These are phyloP conservation scores for Diplolepis rosae DNA, from an alignment of 2,888 invertebrate species.

Conservation along the genomic window DNA sequence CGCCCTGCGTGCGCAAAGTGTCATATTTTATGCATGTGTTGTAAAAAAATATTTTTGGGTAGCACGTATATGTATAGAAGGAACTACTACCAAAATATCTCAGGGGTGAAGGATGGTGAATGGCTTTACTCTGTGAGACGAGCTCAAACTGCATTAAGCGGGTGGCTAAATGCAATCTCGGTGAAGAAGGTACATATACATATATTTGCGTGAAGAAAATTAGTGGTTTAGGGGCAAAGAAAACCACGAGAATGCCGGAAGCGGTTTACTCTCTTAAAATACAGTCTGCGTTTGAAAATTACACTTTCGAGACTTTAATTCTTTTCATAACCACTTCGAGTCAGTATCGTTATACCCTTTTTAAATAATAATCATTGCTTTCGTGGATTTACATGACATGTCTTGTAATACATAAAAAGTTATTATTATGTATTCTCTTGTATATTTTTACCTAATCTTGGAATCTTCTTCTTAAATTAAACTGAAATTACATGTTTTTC, in stretches of 20 bases:
- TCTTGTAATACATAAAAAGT: no score
- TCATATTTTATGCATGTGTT: no score
- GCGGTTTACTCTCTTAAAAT: neutral
- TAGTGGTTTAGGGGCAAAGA: slow-evolving; percentile 11
- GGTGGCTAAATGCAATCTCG: slow-evolving; percentile 25
- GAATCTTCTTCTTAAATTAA: no score
- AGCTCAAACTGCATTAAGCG: slow-evolving; percentile 17
- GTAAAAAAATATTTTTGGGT: neutral
- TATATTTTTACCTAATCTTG: no score
- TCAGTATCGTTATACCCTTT: slow-evolving; percentile 13
- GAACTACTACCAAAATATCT: no score
- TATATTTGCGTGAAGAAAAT: slow-evolving; percentile 29
- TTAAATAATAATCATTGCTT: neutral
- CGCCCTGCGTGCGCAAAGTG: no score
- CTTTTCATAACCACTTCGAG: neutral
- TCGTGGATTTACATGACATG: no score
- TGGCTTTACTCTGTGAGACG: slow-evolving; percentile 24
- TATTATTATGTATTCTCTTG: no score
- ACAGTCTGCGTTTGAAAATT: neutral
- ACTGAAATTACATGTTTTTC: no score
- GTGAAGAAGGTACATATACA: slow-evolving; percentile 17
- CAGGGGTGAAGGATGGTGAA: neutral
- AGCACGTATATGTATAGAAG: neutral
- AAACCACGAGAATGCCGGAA: slow-evolving; percentile 3
- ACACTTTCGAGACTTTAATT: neutral